A percentile compares a stretch with the other conserved stretches of the same genome.
Evolutionary conservation across 2,113 vertebrate species (phyloP).

Genomic region (Trogon melanurus): DNA sequence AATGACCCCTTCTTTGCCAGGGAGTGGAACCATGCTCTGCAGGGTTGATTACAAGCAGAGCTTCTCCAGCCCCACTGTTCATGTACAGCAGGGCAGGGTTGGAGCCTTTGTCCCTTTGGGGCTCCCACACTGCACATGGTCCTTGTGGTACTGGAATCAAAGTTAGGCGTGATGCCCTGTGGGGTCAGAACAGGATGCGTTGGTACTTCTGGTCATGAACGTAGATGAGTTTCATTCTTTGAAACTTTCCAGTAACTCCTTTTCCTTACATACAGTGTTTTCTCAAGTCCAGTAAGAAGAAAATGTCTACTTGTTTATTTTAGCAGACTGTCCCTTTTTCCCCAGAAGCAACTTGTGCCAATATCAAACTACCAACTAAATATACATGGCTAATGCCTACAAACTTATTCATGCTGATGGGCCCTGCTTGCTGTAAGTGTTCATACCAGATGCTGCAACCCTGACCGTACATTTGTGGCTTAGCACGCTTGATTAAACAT

Average conservation of each 20-base stretch:
- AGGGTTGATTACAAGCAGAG: neutral
- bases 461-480: neutral
- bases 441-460: neutral
- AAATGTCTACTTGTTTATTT: neutral
- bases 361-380: neutral
- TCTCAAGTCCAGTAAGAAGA: neutral
- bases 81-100: fast-evolving
- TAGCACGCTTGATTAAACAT: neutral
- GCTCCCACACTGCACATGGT: fast-evolving
- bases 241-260: neutral
- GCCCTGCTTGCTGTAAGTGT: neutral
- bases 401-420: neutral
- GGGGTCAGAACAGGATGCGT: neutral
- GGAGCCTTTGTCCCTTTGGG: neutral
- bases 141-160: neutral
- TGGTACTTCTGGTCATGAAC: neutral
- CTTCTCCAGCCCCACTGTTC: neutral
- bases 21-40: neutral
- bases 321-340: neutral
- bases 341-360: neutral
- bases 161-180: neutral
- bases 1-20: neutral
- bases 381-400: neutral
- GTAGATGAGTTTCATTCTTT: neutral
- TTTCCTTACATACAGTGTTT: neutral